Evolutionary conservation across 2,888 invertebrate genomes (phyloP).

Genomic region (Megamerina dolium): DNA sequence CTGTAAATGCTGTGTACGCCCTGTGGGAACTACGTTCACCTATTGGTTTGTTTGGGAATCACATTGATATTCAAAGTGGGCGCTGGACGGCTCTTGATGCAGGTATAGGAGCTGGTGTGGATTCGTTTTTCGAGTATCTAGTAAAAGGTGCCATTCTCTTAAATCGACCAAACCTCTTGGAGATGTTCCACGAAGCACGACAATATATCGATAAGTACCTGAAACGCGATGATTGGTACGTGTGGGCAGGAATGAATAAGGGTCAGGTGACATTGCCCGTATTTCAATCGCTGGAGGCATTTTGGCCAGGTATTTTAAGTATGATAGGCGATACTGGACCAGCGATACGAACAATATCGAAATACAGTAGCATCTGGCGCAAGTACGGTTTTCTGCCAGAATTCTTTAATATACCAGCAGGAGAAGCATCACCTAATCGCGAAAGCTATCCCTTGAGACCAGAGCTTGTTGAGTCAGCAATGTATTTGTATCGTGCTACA

Average conservation of each 20-base stretch:
- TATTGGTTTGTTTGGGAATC: slow-evolving; percentile 91
- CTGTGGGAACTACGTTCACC: slow-evolving; percentile 80
- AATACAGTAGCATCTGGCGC: slow-evolving; percentile 94
- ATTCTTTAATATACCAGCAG: slow-evolving; percentile 90
- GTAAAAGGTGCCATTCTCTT: slow-evolving; percentile 92
- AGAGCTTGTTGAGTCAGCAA: slow-evolving; percentile 92
- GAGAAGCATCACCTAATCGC: slow-evolving; percentile 75
- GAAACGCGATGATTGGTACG: slow-evolving; percentile 94
- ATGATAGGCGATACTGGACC: slow-evolving; percentile 81
- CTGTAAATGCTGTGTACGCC: slow-evolving; percentile 83
- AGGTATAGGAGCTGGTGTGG: slow-evolving; percentile 94
- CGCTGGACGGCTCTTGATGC: slow-evolving; percentile 97
- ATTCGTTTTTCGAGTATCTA: slow-evolving; percentile 97
- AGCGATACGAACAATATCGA: slow-evolving; percentile 88
- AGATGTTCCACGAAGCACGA: slow-evolving; percentile 80
- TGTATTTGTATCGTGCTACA: slow-evolving; percentile 93
- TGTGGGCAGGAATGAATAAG: slow-evolving; percentile 98
- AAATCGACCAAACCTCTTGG: slow-evolving; percentile 82
- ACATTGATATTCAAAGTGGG: slow-evolving; percentile 90
- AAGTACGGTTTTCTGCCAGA: slow-evolving; percentile 98
- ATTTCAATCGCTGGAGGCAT: slow-evolving; percentile 98
- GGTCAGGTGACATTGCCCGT: slow-evolving; percentile 90
- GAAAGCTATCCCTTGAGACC: slow-evolving; percentile 92
- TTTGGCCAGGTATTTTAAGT: slow-evolving; percentile 94
- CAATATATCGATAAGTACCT: slow-evolving; percentile 76